phyloP scores from a whole-genome alignment of 2,113 vertebrate species.

The Podarcis muralis region DNA sequence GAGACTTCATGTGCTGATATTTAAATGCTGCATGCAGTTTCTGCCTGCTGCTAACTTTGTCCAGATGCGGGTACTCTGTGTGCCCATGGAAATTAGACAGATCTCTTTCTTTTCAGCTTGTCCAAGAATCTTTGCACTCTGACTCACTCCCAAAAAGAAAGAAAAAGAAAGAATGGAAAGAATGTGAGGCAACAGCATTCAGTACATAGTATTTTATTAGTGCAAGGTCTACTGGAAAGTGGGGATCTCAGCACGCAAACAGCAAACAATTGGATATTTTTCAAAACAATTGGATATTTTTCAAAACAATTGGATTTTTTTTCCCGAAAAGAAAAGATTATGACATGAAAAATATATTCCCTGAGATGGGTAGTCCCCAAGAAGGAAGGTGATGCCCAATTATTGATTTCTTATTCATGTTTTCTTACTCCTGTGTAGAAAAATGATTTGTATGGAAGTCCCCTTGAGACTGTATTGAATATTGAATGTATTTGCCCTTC shows the following conservation, averaged over 20 bases:
- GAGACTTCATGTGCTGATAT: slow-evolving; percentile 20
- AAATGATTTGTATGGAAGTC: not conserved
- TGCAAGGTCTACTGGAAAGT: slow-evolving; percentile 19
- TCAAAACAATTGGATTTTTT: not conserved
- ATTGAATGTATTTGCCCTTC: not conserved
- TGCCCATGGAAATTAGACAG: slow-evolving; percentile 43
- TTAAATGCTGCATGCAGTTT: not conserved
- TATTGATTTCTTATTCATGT: not conserved
- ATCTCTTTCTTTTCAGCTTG: slow-evolving; percentile 42
- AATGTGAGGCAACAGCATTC: slow-evolving; percentile 27
- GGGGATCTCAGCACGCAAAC: slow-evolving; percentile 5
- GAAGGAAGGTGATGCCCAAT: not conserved
- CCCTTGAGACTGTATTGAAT: no score
- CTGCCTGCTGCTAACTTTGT: slow-evolving; percentile 30
- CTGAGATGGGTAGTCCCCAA: slow-evolving; percentile 10
- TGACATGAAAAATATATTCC: not conserved
- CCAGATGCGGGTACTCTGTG: slow-evolving; percentile 31
- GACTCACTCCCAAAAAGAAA: slow-evolving; percentile 26
- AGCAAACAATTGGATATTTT: not conserved
- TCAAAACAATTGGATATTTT: not conserved
- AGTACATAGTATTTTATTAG: slow-evolving; percentile 21
- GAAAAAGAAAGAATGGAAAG: slow-evolving; percentile 28
- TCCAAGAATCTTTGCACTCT: slow-evolving; percentile 41
- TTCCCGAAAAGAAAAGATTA: not conserved
- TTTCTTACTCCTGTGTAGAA: not conserved